Percentiles rank a stretch among this genome's conserved stretches.
These are phyloP conservation scores for Dorcus hopei DNA, from an alignment of 2,888 invertebrate species.

Conservation along the genomic window DNA sequence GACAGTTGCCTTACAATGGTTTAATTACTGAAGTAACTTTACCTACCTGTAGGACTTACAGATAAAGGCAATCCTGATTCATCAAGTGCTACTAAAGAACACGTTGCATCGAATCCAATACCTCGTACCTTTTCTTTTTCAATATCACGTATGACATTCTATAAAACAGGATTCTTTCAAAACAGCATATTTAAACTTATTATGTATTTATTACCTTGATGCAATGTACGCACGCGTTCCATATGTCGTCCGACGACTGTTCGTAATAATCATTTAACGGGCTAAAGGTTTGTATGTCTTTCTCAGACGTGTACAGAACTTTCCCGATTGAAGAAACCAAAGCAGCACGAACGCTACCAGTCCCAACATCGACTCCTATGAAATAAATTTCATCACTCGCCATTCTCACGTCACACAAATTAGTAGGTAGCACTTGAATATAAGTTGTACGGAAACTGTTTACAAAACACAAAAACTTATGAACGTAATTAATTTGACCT, in stretches of 20 bases:
- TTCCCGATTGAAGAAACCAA: conserved; percentile 69
- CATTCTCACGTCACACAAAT: not conserved
- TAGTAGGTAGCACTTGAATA: not conserved
- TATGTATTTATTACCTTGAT: conserved; percentile 63
- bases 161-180: conserved; percentile 26
- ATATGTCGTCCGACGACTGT: conserved; percentile 88
- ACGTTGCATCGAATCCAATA: conserved; percentile 94
- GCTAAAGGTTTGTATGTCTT: conserved; percentile 73
- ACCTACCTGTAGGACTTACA: conserved; percentile 61
- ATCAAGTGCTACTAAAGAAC: conserved; percentile 83
- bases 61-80: conserved; percentile 65
- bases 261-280: conserved; percentile 77
- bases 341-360: conserved; percentile 85
- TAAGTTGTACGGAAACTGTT: too few species aligned
- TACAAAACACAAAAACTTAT: not conserved
- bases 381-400: conserved; percentile 52
- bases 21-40: not conserved
- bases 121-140: conserved; percentile 66
- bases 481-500: not conserved
- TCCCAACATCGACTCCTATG: conserved; percentile 91
- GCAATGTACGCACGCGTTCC: conserved; percentile 69
- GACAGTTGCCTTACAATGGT: too few species aligned
- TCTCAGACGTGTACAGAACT: conserved; percentile 61
- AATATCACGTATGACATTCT: conserved; percentile 61
- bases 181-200: not conserved